Base-by-base conservation (phyloP, 2,888 invertebrate species). In the Tridacna gigas region DNA sequence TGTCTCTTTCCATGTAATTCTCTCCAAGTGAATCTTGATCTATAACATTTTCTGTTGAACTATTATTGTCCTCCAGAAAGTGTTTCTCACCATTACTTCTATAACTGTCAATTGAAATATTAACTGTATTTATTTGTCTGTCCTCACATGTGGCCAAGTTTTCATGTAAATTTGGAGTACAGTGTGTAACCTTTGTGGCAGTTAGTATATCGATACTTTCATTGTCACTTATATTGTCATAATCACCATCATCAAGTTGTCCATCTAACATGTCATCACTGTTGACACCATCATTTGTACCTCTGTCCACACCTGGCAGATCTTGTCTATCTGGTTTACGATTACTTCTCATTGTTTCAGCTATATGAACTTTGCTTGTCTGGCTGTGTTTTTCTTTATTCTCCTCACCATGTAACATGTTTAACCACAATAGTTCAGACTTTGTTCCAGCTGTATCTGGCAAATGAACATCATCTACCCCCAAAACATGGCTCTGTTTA, bases 371-470 rank as follows among this genome's bases (percentile, higher is more conserved):
- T 12, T 65, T 65, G 3, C 5, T 9, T n/a, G 15, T 3, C 3
- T 15, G 15, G 15, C 20, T n/a, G 15, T n/a, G 22, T 65, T 65
- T 22, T 3, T 15, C 15, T 22, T 65, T 65, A 15, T 65, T 26
- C 20, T 15, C 22, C 22, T 26, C 28, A 26, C 65, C 15, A 25
- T 73, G 51, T 65, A 75, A 37, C 75, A 63, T 75, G 22, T 65
- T 75, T 11, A 75, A 47, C 75, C 75, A 75, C 11, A 65, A 25
- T 7, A 45, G 37, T 25, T 75, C 75, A n/a, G 75, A 63, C 3
- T 75, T 56, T 37, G 37, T 37, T 37, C 37, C 37, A 2, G 7
- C 37, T 37, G 37, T 37, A 37, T 37, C 2, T 37, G 37, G 37
- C 7, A 37, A 37, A 2, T 37, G 37, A 37, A 7, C 7, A 37